Percentiles rank a stretch among this genome's conserved stretches.
Conservation (phyloP, 2,113 vertebrate genomes). For the Papio anubis region DNA sequence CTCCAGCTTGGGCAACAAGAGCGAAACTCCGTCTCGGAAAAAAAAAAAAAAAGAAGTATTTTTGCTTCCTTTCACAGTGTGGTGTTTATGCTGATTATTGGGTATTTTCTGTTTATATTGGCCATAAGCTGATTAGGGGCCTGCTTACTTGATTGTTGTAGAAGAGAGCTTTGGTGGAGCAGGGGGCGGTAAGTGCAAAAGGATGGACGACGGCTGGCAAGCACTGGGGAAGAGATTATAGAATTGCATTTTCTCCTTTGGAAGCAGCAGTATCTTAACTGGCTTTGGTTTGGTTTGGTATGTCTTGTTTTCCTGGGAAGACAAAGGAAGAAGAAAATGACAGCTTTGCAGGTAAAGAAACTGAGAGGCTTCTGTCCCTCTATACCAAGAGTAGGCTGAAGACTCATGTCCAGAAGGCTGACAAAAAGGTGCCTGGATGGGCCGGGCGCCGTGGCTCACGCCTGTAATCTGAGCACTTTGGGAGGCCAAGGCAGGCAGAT, state of each 20-base stretch:
- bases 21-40: too few species aligned
- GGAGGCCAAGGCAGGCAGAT: too few species aligned
- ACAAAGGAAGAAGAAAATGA: neutral
- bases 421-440: neutral
- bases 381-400: accelerated
- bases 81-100: neutral
- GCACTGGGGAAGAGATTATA: neutral
- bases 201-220: neutral
- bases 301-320: neutral
- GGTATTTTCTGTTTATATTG: neutral
- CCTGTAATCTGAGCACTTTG: too few species aligned
- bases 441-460: too few species aligned
- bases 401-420: neutral
- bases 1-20: too few species aligned
- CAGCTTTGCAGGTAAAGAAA: neutral
- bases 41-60: too few species aligned
- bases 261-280: neutral
- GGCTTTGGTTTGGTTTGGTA: neutral
- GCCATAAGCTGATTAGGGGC: neutral
- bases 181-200: too few species aligned
- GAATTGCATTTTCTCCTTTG: neutral
- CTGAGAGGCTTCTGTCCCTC: neutral
- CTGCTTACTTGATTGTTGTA: neutral
- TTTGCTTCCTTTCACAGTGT: neutral
- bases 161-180: neutral